Conservation (phyloP, 2,888 invertebrate genomes). For the Parnassius apollo region DNA sequence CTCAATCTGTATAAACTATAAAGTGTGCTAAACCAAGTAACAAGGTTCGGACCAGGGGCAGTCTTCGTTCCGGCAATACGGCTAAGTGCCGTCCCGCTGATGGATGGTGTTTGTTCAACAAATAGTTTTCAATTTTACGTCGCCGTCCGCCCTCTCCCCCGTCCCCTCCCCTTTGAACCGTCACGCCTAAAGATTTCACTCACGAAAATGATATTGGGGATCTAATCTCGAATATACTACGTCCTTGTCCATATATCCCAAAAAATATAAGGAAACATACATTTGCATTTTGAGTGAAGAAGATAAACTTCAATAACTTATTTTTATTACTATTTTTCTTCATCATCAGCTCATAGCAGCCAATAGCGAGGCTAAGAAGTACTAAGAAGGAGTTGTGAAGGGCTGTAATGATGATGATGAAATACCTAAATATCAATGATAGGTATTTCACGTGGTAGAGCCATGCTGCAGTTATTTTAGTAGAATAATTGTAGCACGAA, state of each 20-base stretch:
- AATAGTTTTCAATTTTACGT: conserved; percentile 76
- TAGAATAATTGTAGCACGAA: too few species aligned
- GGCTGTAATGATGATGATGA: too few species aligned
- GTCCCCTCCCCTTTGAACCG: conserved; percentile 6
- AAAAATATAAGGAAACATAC: too few species aligned
- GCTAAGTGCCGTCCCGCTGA: conserved; percentile 67
- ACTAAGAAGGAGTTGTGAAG: too few species aligned
- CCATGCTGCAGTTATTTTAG: too few species aligned
- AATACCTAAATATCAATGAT: too few species aligned
- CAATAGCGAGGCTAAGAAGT: too few species aligned
- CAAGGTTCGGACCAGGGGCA: conserved; percentile 28
- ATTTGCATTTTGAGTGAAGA: too few species aligned
- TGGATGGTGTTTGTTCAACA: conserved; percentile 73
- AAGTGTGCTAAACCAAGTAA: conserved; percentile 25
- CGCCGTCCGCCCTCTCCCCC: conserved; percentile 38
- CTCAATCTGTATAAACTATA: conserved; percentile 9
- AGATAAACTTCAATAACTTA: too few species aligned
- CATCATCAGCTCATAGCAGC: too few species aligned
- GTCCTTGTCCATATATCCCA: conserved; percentile 10
- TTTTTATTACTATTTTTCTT: too few species aligned
- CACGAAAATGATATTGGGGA: conserved; percentile 44
- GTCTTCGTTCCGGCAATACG: conserved; percentile 54
- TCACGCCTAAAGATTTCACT: conserved; percentile 39
- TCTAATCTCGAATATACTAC: conserved; percentile 31
- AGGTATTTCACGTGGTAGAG: too few species aligned